A percentile compares a stretch with the other conserved stretches of the same genome.
These are phyloP conservation scores for Heliconius eleuchia DNA, from an alignment of 1,140 invertebrate species.

Conservation along the genomic window DNA sequence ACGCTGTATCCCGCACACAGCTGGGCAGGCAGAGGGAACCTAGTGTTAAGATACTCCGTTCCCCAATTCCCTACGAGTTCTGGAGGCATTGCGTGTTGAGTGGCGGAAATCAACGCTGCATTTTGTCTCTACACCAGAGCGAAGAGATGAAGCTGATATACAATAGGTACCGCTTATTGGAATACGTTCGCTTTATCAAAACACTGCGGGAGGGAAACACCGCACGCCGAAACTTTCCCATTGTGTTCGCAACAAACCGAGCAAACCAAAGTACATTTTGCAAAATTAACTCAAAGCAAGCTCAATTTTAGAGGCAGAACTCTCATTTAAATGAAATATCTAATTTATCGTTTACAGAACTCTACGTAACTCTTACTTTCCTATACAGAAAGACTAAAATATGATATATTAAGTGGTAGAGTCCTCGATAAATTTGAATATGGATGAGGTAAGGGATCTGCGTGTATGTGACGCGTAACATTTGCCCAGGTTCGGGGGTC, in stretches of 20 bases:
- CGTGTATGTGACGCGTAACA: slow-evolving; percentile 53
- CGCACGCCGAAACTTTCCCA: slow-evolving; percentile 31
- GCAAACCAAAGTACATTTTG: slow-evolving; percentile 38
- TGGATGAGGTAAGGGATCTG: slow-evolving; percentile 62
- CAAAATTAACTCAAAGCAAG: slow-evolving; percentile 38
- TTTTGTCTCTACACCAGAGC: too few relatives aligned
- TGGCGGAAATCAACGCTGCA: too few relatives aligned
- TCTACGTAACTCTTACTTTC: slow-evolving; percentile 16
- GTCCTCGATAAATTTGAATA: slow-evolving; percentile 53
- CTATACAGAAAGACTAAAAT: slow-evolving; percentile 20
- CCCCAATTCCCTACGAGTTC: too few relatives aligned
- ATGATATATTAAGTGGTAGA: slow-evolving; percentile 15
- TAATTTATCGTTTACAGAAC: neutral
- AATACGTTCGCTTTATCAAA: slow-evolving; percentile 25
- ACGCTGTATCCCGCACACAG: too few relatives aligned
- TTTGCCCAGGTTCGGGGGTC: slow-evolving; percentile 16
- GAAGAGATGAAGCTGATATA: neutral
- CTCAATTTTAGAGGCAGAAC: slow-evolving; percentile 24
- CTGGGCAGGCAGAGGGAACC: too few relatives aligned
- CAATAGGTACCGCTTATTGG: slow-evolving; percentile 29
- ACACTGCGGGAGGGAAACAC: slow-evolving; percentile 29
- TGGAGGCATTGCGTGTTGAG: too few relatives aligned
- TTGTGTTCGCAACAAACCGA: slow-evolving; percentile 27
- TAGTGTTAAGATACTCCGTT: too few relatives aligned
- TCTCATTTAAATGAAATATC: slow-evolving; percentile 15